Base-by-base conservation (phyloP, 2,888 invertebrate species). In the Craniophora ligustri region DNA sequence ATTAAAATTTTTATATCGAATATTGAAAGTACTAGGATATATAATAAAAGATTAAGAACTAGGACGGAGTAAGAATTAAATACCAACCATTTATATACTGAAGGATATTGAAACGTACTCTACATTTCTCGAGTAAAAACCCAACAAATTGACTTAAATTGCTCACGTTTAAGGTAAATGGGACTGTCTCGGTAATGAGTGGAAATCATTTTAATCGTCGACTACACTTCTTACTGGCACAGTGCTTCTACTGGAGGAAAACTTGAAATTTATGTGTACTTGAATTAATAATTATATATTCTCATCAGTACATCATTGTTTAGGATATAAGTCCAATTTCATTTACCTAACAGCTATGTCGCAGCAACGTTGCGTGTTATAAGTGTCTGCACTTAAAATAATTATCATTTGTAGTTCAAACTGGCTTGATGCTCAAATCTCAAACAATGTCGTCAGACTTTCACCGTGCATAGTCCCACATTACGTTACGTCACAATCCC, bases 361-460 rank as follows among this genome's bases (percentile, higher is more conserved):
- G 21, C 26, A 41, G 15, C 19, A 35, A 38, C 26, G 18, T 56
- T 18, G 18, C 19, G 31, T 36, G 19, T 31, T 44, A 59, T n/a
- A 18, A 26, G 35, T 16, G 28, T 31, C 13, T 46, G 32, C 44
- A 47, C 35, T 53, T 47, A 54, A 56, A 49, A 42, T 65, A 72
- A 74, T 74, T 65, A 42, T 48, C 57, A 64, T 60, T 56, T 69
- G 44, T 62, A 42, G 19, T 55, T 36, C 26, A 42, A 59, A 57
- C 38, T 39, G 21, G 31, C 32, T 46, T 55, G 53, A 48, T 61
- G 46, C 40, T 40, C 39, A 16, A 41, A 60, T 60, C 41, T 62
- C 14, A 39, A 75, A 81, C 84, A 79, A 78, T 82, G 82, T 82
- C 75, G 74, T 75, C 55, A 68, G 62, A 84, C 86, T 86, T 86